Evolutionary conservation across 2,113 vertebrate species (phyloP), one percentile per base, ranked within the genome.

Genomic region (Drymodes brunneopygia): DNA sequence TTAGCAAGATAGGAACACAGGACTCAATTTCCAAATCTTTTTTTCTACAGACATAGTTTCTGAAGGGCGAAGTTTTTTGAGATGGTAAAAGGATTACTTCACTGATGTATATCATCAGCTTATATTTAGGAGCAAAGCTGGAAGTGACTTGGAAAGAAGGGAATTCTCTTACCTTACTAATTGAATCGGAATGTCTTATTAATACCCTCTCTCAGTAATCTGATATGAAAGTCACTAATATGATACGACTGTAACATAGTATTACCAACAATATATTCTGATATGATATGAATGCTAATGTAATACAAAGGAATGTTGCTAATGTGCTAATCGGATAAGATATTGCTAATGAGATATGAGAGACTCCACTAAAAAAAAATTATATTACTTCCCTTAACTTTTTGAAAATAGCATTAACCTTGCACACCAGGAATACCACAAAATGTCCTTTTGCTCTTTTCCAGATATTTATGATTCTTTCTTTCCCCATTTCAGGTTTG

Each of bases 141-240:
- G 92, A 97, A 98, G 87, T 96, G 86, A 96, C 94, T 97, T 95
- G 95, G 91, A 98, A 97, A 97, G 96, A 96, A 94, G 42, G 81
- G 75, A 97, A 97, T 97, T 96, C 81, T 96, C 93, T 97, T 97
- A 97, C 96, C 95, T 96, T 96, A 91, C 91, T 98, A 98, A 98
- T 97, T 98, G 95, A 97, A 98, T 97, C 10, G 72, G 91, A 98
- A 98, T 97, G 95, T 95, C 96, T 98, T 97, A 97, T 98, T 98
- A 98, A 96, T 96, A 95, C 94, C 93, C 65, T 96, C 78, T 97
- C 94, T 85, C 86, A 83, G 95, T 98, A 98, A 98, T 97, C 96
- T 98, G 97, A 98, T 97, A 98, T 97, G 98, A 98, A 97, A 98
- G 94, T 97, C 94, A 96, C 97, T 98, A 98, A 98, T 98, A 90